Percentiles rank a stretch among this genome's conserved stretches.
These are phyloP conservation scores for Trogon surrucura DNA, from an alignment of 2,113 vertebrate genomes.

Conservation along the genomic window DNA sequence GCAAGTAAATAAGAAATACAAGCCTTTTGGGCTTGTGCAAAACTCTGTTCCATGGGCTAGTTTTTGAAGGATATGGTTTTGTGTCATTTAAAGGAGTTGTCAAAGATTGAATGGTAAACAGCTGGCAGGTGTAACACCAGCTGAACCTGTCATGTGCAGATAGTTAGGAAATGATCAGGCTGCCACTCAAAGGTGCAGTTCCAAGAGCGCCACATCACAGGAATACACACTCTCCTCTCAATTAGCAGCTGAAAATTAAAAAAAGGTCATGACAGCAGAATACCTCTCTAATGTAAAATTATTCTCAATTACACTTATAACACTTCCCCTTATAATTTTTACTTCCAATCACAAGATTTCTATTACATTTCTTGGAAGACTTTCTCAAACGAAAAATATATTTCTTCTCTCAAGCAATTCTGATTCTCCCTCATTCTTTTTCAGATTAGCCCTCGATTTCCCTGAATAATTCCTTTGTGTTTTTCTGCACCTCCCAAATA, in stretches of 20 bases:
- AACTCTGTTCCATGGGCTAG: background rate
- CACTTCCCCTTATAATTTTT: background rate
- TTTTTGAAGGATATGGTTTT: background rate
- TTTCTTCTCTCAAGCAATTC: background rate
- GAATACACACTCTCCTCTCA: background rate
- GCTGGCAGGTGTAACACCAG: background rate
- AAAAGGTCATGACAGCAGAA: background rate
- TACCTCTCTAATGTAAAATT: background rate
- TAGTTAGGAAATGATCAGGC: background rate
- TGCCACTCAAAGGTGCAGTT: background rate
- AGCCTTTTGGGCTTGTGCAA: background rate
- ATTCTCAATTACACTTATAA: background rate
- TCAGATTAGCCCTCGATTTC: background rate
- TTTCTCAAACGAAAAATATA: background rate
- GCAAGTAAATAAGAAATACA: background rate
- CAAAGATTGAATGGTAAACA: background rate
- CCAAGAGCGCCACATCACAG: background rate
- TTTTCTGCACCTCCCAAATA: background rate
- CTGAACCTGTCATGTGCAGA: background rate
- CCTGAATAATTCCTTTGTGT: background rate
- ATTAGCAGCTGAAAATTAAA: background rate
- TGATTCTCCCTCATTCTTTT: background rate
- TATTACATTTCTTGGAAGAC: background rate
- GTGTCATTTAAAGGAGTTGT: background rate
- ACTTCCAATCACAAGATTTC: background rate